These are phyloP conservation scores for Entomobrya multifasciata DNA, from an alignment of 2,888 invertebrate genomes.

Conservation along the genomic window DNA sequence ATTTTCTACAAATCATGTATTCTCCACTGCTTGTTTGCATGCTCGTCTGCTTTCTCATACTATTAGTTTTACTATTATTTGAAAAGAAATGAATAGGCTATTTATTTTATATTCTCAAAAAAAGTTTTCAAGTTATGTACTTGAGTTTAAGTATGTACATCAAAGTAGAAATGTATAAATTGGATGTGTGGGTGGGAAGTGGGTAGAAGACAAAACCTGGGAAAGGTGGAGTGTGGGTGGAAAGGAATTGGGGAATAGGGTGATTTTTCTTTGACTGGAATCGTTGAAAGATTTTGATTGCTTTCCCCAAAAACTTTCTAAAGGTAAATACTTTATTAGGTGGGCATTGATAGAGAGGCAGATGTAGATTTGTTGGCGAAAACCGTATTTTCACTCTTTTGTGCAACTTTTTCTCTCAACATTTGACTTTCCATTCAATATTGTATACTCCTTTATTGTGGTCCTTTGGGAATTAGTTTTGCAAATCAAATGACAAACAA, in stretches of 20 bases:
- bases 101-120: no score
- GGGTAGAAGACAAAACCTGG: slow-evolving; percentile 10
- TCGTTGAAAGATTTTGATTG: neutral
- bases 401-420: neutral
- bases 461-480: slow-evolving; percentile 1
- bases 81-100: no score
- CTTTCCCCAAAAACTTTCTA: neutral
- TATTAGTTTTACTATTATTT: no score
- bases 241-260: slow-evolving; percentile 14
- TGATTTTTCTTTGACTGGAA: neutral
- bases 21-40: slow-evolving; percentile 3
- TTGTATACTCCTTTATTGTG: neutral
- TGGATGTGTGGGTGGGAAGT: neutral
- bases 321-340: neutral
- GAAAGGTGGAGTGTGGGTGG: slow-evolving; percentile 34
- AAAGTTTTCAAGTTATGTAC: no score
- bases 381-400: neutral
- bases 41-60: neutral
- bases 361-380: no score
- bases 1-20: slow-evolving; percentile 13
- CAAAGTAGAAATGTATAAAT: no score
- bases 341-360: no score
- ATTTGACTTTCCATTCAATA: no score
- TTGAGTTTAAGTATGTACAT: neutral
- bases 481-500: no score